Base-by-base conservation (phyloP, 1,140 invertebrate species). In the Dryas iulia region DNA sequence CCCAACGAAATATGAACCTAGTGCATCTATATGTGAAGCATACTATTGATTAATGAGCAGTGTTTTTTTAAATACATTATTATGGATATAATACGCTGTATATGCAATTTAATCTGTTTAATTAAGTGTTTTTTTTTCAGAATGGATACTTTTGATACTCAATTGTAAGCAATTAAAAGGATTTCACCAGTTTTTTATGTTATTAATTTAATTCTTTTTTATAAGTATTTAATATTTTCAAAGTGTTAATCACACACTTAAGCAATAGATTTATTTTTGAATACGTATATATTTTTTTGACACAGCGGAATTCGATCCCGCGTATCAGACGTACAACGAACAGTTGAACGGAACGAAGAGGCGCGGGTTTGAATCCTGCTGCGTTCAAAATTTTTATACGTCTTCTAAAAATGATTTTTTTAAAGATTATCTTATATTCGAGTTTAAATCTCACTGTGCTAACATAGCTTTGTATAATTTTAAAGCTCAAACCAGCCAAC, bases 1-100 rank as follows among this genome's bases (percentile, higher is more conserved):
- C 82, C 82, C 82, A 83, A 82, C 79, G 81, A 83, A 84, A 63
- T 67, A 63, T 82, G 76, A 76, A 57, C 28, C 76, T 75, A 75
- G 63, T 56, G 21, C 66, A 70, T 56, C 39, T 64, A 59, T 60
- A 47, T 14, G 31, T 64, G 33, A 23, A 59, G 54, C 63, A 28
- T 23, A 68, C 7, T 25, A 33, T 72, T 66, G 66, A 58, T 58
- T 69, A 72, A 59, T 66, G 69, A 69, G 69, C 53, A 47, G 52
- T 52, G 47, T 28, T 39, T 72, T 59, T 68, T 39, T 60, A 59
- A 57, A 59, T 12, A 3, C 3, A 21, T n/a, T n/a, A 4, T 14
- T 39, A 39, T 18, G 33, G n/a, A 8, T 47, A 6, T 47, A 8
- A 18, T 47, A 10, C 39, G 14, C 10, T 7, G 14, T 39, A 39